These are phyloP conservation scores for Aspidiotus rigidus DNA, from an alignment of 2,888 invertebrate species.

Conservation along the genomic window DNA sequence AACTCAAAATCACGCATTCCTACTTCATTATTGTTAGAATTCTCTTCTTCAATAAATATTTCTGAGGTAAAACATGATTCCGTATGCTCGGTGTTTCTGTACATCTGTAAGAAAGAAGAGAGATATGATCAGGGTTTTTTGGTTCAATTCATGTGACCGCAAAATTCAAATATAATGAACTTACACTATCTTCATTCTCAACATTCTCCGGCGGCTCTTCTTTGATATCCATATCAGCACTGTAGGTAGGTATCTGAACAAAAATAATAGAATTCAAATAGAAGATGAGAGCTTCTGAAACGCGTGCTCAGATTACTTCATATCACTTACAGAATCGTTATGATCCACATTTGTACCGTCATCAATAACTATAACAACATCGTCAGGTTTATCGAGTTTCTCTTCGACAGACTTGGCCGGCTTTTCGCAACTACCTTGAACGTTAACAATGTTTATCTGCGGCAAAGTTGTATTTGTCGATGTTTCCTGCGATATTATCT, in stretches of 20 bases:
- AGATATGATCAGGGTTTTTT: too few relatives aligned
- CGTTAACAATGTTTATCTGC: background rate
- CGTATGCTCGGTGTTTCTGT: background rate
- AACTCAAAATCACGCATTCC: background rate
- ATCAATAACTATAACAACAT: conserved; percentile 2
- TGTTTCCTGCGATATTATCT: background rate
- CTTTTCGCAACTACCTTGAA: background rate
- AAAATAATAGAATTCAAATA: too few relatives aligned
- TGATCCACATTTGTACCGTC: background rate
- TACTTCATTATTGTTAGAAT: background rate
- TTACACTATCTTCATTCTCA: too few relatives aligned
- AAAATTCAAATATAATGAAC: too few relatives aligned
- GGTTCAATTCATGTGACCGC: too few relatives aligned
- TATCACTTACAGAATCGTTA: conserved; percentile 12
- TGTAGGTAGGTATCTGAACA: too few relatives aligned
- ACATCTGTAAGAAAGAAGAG: conserved; percentile 13
- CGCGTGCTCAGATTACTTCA: too few relatives aligned
- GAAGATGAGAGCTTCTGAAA: too few relatives aligned
- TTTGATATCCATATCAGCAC: too few relatives aligned
- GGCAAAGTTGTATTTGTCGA: background rate
- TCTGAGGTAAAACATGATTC: conserved; percentile 20
- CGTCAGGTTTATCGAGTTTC: background rate
- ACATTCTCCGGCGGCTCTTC: too few relatives aligned
- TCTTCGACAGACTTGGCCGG: background rate
- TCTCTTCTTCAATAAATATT: conserved; percentile 20